Evolutionary conservation across 2,888 invertebrate species (phyloP).

Genomic region (Spisula solida): DNA sequence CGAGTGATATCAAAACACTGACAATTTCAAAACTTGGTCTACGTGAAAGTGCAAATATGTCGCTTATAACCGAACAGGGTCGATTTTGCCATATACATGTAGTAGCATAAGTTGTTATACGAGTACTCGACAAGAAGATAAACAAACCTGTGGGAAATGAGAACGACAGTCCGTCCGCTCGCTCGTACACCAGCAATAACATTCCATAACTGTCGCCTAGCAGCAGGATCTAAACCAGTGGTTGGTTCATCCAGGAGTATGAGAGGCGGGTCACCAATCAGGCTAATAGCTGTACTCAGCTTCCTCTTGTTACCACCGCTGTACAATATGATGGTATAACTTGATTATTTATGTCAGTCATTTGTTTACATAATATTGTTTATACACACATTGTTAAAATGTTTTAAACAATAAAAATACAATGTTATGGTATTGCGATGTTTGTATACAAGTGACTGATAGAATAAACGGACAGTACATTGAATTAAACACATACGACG

Average conservation of each 20-base stretch:
- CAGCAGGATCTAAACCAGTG: constrained; percentile 87
- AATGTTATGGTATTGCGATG: too few species aligned
- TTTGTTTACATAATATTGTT: too few species aligned
- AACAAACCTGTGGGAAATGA: constrained; percentile 90
- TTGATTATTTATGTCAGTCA: too few species aligned
- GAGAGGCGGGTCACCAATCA: constrained; percentile 87
- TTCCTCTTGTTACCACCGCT: constrained; percentile 88
- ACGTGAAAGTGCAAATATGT: too few species aligned
- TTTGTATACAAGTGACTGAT: too few species aligned
- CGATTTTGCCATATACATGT: too few species aligned
- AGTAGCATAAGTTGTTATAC: not conserved
- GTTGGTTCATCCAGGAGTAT: constrained; percentile 88
- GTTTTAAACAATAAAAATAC: too few species aligned
- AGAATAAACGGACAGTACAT: too few species aligned
- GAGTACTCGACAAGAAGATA: not conserved
- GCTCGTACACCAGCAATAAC: constrained; percentile 85
- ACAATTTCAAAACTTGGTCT: too few species aligned
- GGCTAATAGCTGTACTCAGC: constrained; percentile 87
- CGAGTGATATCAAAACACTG: too few species aligned
- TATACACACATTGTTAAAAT: too few species aligned
- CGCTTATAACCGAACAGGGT: too few species aligned
- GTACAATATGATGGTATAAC: constrained; percentile 77
- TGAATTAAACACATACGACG: not conserved
- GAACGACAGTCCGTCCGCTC: constrained; percentile 90
- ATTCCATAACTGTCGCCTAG: constrained; percentile 86